Conservation (phyloP, 2,797 vertebrate species). For the Danio choprae region DNA sequence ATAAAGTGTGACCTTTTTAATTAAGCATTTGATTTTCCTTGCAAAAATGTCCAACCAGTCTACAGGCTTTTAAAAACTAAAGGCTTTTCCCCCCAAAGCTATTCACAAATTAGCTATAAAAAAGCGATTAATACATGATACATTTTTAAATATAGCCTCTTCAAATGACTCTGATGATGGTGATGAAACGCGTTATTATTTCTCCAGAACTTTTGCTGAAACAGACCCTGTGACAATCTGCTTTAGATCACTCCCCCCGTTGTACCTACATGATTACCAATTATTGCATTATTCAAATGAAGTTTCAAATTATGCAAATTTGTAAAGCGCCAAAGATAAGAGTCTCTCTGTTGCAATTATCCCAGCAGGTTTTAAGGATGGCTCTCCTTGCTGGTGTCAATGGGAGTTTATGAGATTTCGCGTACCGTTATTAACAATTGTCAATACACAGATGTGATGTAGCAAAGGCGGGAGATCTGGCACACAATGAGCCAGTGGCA, state of each 20-base stretch:
- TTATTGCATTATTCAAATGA: conserved; percentile 64
- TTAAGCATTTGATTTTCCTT: too few species aligned
- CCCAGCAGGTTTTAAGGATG: conserved; percentile 23
- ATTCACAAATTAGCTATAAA: too few species aligned
- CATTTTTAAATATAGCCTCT: too few species aligned
- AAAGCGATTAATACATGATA: too few species aligned
- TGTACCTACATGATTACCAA: conserved; percentile 59
- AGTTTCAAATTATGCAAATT: conserved; percentile 60
- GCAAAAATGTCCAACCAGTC: too few species aligned
- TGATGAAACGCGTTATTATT: neutral
- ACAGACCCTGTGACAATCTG: conserved; percentile 47
- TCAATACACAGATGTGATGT: conserved; percentile 13
- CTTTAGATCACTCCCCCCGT: conserved; percentile 62
- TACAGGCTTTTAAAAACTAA: too few species aligned
- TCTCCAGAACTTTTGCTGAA: neutral
- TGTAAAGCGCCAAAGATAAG: conserved; percentile 2
- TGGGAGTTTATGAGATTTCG: conserved; percentile 31
- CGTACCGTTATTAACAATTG: conserved; percentile 11
- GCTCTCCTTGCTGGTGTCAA: conserved; percentile 15
- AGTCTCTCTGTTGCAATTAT: conserved; percentile 52
- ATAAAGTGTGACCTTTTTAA: too few species aligned
- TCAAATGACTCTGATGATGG: neutral
- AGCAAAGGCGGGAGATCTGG: neutral
- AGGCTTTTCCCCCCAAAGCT: too few species aligned
- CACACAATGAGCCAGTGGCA: neutral